Conservation (phyloP, 2,888 invertebrate species). For the Hermaeophaga mercurialis region DNA sequence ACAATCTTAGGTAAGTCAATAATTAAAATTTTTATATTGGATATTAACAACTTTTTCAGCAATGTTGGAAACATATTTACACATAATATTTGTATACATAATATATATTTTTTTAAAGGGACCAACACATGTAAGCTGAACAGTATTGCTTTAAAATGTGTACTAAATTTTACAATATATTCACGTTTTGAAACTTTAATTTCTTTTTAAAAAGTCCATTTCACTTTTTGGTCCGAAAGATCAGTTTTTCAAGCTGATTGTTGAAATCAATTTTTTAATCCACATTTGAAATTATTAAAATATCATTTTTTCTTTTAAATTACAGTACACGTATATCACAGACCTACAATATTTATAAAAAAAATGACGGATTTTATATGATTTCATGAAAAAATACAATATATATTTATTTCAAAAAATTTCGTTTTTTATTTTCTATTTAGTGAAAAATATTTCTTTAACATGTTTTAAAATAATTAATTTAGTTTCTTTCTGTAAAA, state of each 20-base stretch:
- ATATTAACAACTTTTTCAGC: slow-evolving; percentile 11
- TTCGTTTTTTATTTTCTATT: too few relatives aligned
- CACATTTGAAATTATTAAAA: slow-evolving; percentile 47
- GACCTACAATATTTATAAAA: slow-evolving; percentile 57
- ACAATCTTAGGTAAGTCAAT: too few relatives aligned
- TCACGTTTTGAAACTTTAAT: slow-evolving; percentile 32
- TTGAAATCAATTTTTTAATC: slow-evolving; percentile 44
- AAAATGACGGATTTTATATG: slow-evolving; percentile 19
- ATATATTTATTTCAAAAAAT: too few relatives aligned
- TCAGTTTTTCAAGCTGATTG: slow-evolving; percentile 51
- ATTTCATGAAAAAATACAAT: not conserved
- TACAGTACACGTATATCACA: slow-evolving; percentile 59
- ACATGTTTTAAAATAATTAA: too few relatives aligned
- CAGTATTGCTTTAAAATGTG: slow-evolving; percentile 58
- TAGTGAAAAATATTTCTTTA: too few relatives aligned
- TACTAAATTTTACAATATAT: slow-evolving; percentile 48
- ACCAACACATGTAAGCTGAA: slow-evolving; percentile 56
- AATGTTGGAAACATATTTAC: slow-evolving; percentile 17
- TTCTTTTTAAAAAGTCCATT: slow-evolving; percentile 42
- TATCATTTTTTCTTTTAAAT: slow-evolving; percentile 46
- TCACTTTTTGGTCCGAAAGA: slow-evolving; percentile 57
- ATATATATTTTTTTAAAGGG: slow-evolving; percentile 47
- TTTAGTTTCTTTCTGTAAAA: too few relatives aligned
- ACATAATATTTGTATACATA: slow-evolving; percentile 35
- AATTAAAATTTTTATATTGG: not conserved